Evolutionary conservation across 2,113 vertebrate species (phyloP), one percentile per base, ranked within the genome.

Genomic region (Anguilla japonica): DNA sequence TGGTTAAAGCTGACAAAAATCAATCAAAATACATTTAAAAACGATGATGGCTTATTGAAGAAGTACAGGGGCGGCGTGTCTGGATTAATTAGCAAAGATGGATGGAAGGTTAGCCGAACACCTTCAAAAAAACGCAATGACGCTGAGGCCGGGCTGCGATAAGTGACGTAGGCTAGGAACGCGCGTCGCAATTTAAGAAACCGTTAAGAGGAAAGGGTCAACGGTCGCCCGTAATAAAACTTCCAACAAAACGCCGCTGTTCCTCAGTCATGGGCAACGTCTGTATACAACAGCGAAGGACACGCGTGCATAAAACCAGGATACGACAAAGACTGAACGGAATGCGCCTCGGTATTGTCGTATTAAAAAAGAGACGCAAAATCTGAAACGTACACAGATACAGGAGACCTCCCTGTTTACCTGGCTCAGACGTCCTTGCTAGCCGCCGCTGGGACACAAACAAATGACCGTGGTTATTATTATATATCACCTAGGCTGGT

Each of bases 1-100:
- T 97, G 97, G 96, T 98, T 97, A 96, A 97, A 96, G 95, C 92
- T 97, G 97, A 97, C 97, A 96, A 93, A 94, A 96, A 98, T 99
- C 97, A 98, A 98, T 98, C 96, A 96, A 97, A 97, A 97, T 96
- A 95, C 95, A 97, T 96, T 97, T 97, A 96, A 96, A 34, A 96
- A 96, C 93, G 95, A 96, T 97, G 95, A 96, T 97, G 95, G 89
- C 95, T 89, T 92, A 91, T 95, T 95, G 95, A 93, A 93, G 90
- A 86, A 91, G 86, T 90, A 84, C 89, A 83, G 79, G 89, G 87
- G 92, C 34, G 87, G 86, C 87, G 88, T 86, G 89, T 80, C 29
- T 90, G 89, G 92, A 91, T 94, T 95, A 96, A 95, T 95, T 94
- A 94, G 80, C 34, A 29, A 88, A 86, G 92, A 92, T 15, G 6